Base-by-base conservation (phyloP, 2,888 invertebrate species). In the Melipona bicolor region DNA sequence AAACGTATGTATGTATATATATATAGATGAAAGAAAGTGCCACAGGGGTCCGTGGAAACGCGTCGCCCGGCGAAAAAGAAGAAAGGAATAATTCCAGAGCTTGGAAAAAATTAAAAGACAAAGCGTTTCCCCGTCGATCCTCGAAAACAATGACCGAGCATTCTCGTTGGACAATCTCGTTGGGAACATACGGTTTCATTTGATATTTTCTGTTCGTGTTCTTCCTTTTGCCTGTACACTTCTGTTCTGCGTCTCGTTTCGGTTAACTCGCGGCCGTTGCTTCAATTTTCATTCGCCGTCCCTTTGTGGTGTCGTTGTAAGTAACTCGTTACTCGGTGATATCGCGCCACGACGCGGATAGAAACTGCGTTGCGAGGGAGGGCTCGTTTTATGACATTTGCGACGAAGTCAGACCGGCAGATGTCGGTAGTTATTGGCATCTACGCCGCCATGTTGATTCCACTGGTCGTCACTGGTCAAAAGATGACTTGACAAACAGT, bases 101-200 rank as follows among this genome's bases (percentile, higher is more conserved):
- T 73, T 36, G 70, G 52, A 50, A 70, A 54, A 69, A 76, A 83
- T 81, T 82, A 84, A 75, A 78, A 36, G 54, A 72, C 54, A 72
- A 78, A 81, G 52, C 27, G 27, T 80, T 71, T 56, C 24, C 49
- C 52, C 36, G 56, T n/a, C 52, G 65, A 81, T 78, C 67, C 77
- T 56, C 59, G 78, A 49, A 64, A 77, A 64, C 54, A 24, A 75
- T 52, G 6, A 43, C 24, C 13, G 6, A 62, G 43, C 27, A 4
- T 64, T 24, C 19, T 32, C 36, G 36, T 49, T 27, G 6, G 19
- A 70, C 15, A 24, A 70, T 17, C 24, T 24, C 5, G n/a, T 32
- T 24, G 21, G 4, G 13, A 27, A 19, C 56, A 50, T 21, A n/a
- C 62, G 21, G 19, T 52, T 27, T 27, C 52, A 11, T 54, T 64